Conservation (phyloP, 35 echinoderm and acorn worm genomes). For the Anneissia japonica region DNA sequence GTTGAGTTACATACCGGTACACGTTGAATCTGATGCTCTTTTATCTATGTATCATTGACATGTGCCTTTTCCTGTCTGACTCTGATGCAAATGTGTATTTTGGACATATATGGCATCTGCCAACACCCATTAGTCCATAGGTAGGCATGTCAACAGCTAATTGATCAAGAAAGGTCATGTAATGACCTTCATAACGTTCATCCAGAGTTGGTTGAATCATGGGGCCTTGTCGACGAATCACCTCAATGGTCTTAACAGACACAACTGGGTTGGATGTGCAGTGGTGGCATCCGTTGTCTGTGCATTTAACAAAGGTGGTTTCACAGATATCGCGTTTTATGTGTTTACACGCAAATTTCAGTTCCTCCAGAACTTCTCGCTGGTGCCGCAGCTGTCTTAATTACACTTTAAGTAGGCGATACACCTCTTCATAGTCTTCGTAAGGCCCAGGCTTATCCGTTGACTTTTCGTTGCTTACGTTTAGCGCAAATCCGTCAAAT, state of each 20-base stretch:
- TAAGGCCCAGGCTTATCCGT: background rate
- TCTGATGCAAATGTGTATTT: no score
- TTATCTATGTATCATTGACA: no score
- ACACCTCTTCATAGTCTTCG: background rate
- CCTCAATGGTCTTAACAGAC: no score
- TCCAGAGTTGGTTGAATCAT: no score
- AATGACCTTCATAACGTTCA: no score
- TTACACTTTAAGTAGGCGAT: background rate
- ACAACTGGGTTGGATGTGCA: background rate
- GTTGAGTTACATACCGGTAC: no score
- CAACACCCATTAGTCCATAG: background rate
- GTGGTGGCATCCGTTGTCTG: background rate
- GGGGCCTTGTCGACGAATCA: no score
- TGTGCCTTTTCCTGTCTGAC: no score
- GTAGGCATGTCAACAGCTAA: no score
- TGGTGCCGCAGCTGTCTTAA: background rate
- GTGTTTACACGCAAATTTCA: slow-evolving; percentile 2
- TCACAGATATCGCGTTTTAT: background rate
- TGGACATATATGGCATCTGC: no score
- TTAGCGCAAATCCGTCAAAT: background rate
- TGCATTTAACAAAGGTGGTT: background rate
- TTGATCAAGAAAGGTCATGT: no score
- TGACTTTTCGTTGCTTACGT: background rate
- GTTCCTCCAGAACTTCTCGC: slow-evolving; percentile 1
- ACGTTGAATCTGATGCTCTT: no score